Conservation (phyloP, 2,888 invertebrate species). For the Matsumyia berberina region DNA sequence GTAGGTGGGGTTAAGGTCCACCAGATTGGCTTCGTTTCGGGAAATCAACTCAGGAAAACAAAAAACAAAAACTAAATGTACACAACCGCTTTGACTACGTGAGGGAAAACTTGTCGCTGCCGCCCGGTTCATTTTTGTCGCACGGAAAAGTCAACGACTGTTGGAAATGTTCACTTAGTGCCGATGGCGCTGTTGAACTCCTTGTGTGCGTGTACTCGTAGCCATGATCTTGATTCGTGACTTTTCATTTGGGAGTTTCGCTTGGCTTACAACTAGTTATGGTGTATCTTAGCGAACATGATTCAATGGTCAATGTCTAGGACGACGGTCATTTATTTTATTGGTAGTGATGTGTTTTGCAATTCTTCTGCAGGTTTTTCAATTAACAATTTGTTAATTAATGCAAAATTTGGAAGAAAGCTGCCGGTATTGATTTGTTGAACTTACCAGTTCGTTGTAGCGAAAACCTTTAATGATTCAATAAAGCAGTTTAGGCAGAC, state of each 20-base stretch:
- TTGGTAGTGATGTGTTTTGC: constrained; percentile 16
- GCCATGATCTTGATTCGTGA: constrained; percentile 79
- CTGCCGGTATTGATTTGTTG: neutral
- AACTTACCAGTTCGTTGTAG: neutral
- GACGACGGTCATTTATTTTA: constrained; percentile 14
- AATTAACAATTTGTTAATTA: neutral
- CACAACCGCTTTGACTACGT: constrained; percentile 41
- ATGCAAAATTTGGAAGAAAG: neutral
- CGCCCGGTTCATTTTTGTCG: constrained; percentile 42
- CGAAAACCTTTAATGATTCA: neutral
- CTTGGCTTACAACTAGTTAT: constrained; percentile 36
- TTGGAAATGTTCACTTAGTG: constrained; percentile 23
- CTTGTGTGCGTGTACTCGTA: constrained; percentile 74
- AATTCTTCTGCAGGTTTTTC: neutral
- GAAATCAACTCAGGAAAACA: constrained; percentile 58
- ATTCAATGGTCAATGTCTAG: constrained; percentile 61
- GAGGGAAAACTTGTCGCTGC: constrained; percentile 70
- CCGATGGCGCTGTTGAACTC: constrained; percentile 36
- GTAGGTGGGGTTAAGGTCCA: constrained; percentile 41
- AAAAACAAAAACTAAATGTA: constrained; percentile 26
- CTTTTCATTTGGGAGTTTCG: constrained; percentile 72
- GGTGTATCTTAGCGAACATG: constrained; percentile 34
- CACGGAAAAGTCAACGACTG: constrained; percentile 72
- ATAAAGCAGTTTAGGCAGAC: neutral
- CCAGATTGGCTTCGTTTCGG: constrained; percentile 20